phyloP scores from a whole-genome alignment of 2,797 vertebrate genomes.

The Lithobates sylvaticus region DNA sequence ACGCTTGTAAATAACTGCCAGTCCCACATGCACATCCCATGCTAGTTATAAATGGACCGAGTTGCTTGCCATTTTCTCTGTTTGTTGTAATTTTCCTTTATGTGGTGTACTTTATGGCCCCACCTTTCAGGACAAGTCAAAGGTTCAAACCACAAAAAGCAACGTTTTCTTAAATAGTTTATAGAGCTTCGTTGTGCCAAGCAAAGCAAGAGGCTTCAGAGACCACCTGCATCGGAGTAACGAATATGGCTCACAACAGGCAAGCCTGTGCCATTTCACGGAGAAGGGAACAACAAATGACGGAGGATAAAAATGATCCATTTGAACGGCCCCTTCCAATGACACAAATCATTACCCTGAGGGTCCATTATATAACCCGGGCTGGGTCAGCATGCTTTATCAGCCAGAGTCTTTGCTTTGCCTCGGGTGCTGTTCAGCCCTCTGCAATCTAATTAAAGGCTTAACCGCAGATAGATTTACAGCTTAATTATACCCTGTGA shows the following conservation, averaged over 20 bases:
- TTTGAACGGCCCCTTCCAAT: background rate
- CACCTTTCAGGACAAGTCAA: slow-evolving; percentile 13
- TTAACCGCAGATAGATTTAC: slow-evolving; percentile 49
- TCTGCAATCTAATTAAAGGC: slow-evolving; percentile 38
- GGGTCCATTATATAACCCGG: slow-evolving; percentile 17
- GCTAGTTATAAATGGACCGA: background rate
- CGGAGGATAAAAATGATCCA: background rate
- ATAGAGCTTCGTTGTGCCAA: slow-evolving; percentile 21
- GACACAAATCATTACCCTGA: slow-evolving; percentile 4
- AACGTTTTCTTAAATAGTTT: too few relatives aligned
- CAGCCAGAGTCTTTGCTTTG: slow-evolving; percentile 12
- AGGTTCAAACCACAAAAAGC: slow-evolving; percentile 41
- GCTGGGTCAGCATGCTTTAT: slow-evolving; percentile 6
- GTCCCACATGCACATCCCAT: background rate
- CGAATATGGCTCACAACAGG: background rate
- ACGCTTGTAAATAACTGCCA: background rate
- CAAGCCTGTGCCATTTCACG: background rate
- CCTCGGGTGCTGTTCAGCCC: slow-evolving; percentile 32
- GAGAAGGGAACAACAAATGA: background rate
- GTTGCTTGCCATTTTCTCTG: background rate
- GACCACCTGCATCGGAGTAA: slow-evolving; percentile 23
- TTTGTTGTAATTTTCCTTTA: background rate
- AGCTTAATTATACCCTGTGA: slow-evolving; percentile 48
- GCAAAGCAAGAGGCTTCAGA: background rate
- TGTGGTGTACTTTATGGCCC: slow-evolving; percentile 8